Base-by-base conservation (phyloP, 2,797 vertebrate species). In the Benthosema pterotum region DNA sequence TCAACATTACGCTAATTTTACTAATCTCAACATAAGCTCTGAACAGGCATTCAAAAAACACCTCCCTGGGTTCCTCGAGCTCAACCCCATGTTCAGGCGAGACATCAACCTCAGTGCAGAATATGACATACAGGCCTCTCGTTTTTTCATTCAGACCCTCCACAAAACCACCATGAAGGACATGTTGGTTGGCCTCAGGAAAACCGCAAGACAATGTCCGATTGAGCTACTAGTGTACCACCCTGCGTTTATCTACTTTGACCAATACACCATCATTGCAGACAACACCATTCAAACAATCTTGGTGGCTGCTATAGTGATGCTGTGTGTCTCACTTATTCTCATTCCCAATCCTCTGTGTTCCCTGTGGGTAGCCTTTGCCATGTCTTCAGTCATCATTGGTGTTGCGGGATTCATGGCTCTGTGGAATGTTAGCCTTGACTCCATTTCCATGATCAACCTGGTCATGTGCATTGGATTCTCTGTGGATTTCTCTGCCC, bases 361-460 rank as follows among this genome's bases (percentile, higher is more conserved):
- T 49, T 93, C 91, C 16, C 3, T 94, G 15, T 96, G 93, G 92
- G 95, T 96, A 53, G 92, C 93, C 2, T 94, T 95, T 74, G 87
- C 94, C 1, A 91, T 96, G 55, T 87, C 82, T 16, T 96, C 95
- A 1, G 91, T 96, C 50, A 88, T 94, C 12, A 83, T 88, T 0
- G 94, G 94, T 0, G 93, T 97, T 18, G 73, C 85, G 0, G 95
- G 95, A 15, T 95, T 94, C 83, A 96, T 96, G 95, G 60, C 90
- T 0, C 90, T 94, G 48, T 95, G 95, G 91, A 77, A 67, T 0
- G 72, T 96, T 8, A 94, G 53, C 67, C 89, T 97, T 15, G 94
- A 97, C 75, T 95, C 93, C 65, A 93, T 96, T 76, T 96, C 95
- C 54, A 93, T 95, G 94, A 95, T 96, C 74, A 95, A 94, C 87